Conservation (phyloP, 2,888 invertebrate species). For the Plagodis pulveraria region DNA sequence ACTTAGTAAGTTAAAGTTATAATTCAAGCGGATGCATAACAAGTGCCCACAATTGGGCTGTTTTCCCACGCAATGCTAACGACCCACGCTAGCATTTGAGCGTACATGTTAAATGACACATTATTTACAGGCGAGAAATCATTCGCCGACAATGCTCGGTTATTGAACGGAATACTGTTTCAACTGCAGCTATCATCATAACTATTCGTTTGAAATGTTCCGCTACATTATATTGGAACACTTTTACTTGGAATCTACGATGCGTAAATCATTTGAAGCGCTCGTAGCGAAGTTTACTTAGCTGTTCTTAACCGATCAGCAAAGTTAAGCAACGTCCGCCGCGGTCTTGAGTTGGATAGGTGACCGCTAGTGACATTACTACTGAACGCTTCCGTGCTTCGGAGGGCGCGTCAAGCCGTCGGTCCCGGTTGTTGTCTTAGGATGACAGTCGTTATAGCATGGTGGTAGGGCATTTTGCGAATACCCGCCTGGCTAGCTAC, state of each 20-base stretch:
- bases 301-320: too few relatives aligned
- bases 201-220: slow-evolving; percentile 8
- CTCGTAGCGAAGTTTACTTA: too few relatives aligned
- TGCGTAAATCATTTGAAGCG: background rate
- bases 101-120: slow-evolving; percentile 55
- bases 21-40: slow-evolving; percentile 28
- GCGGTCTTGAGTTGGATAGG: too few relatives aligned
- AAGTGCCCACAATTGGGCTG: slow-evolving; percentile 60
- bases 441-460: too few relatives aligned
- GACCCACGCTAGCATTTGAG: slow-evolving; percentile 63
- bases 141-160: slow-evolving; percentile 39
- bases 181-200: slow-evolving; percentile 13
- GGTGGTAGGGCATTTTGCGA: too few relatives aligned
- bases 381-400: too few relatives aligned
- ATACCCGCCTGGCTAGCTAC: too few relatives aligned
- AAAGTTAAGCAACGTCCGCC: too few relatives aligned
- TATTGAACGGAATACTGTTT: slow-evolving; percentile 22
- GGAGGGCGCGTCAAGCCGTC: too few relatives aligned
- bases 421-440: too few relatives aligned
- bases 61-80: slow-evolving; percentile 69
- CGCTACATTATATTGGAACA: slow-evolving; percentile 1
- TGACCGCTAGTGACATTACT: too few relatives aligned
- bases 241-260: slow-evolving; percentile 5
- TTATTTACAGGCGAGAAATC: slow-evolving; percentile 46
- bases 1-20: slow-evolving; percentile 2